Evolutionary conservation across 2,888 invertebrate genomes (phyloP).

Genomic region (Limnephilus rhombicus): DNA sequence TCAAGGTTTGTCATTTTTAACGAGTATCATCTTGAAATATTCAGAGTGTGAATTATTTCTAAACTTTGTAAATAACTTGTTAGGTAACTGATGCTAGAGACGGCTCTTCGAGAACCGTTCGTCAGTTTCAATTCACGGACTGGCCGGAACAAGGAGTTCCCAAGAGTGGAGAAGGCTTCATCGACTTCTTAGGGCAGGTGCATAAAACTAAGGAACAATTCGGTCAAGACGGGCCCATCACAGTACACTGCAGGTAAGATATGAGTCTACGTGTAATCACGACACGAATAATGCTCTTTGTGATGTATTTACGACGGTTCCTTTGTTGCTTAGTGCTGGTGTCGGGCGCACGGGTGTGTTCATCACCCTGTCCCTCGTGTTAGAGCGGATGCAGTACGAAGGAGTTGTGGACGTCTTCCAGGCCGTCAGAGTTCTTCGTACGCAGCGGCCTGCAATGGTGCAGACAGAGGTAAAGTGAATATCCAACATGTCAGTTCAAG

Average conservation of each 20-base stretch:
- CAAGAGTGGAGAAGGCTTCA: constrained; percentile 98
- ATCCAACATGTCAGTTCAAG: not conserved
- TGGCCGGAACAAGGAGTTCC: constrained; percentile 99
- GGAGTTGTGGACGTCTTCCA: constrained; percentile 99
- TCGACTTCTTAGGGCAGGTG: constrained; percentile 99
- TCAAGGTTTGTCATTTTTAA: constrained; percentile 81
- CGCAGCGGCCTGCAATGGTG: constrained; percentile 99
- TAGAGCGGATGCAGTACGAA: constrained; percentile 99
- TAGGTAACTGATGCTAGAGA: constrained; percentile 97
- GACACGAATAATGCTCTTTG: not conserved
- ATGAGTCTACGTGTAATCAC: not conserved
- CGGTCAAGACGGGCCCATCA: constrained; percentile 99
- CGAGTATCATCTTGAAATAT: not conserved
- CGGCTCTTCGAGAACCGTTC: constrained; percentile 95
- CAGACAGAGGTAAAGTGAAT: constrained; percentile 92
- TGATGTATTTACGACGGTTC: not conserved
- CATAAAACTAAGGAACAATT: constrained; percentile 99
- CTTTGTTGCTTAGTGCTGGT: constrained; percentile 86
- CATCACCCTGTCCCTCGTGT: constrained; percentile 96
- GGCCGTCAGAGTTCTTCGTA: constrained; percentile 97
- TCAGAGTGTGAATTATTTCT: not conserved
- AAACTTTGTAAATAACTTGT: not conserved
- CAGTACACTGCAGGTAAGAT: constrained; percentile 94
- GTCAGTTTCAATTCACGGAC: constrained; percentile 97
- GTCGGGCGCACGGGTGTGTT: constrained; percentile 99